Percentiles rank a stretch among this genome's conserved stretches.
Evolutionary conservation across 2,888 invertebrate species (phyloP).

Genomic region (Neoaliturus tenellus): DNA sequence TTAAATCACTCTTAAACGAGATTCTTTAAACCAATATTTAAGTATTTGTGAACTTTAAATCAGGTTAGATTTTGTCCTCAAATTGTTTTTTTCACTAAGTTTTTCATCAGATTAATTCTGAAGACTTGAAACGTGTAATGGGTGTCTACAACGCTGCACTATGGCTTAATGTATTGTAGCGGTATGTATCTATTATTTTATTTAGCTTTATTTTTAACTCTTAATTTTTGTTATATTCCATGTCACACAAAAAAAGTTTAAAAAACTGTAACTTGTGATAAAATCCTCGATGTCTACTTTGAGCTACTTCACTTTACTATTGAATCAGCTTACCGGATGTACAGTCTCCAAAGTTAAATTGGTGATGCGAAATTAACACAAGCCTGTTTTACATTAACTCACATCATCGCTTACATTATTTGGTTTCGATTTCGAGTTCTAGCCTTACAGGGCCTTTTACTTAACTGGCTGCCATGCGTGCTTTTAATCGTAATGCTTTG

Average conservation of each 20-base stretch:
- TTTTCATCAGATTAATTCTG: slow-evolving; percentile 30
- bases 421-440: slow-evolving; percentile 23
- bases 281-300: not conserved
- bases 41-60: not conserved
- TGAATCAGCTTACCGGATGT: not conserved
- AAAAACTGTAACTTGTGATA: not conserved
- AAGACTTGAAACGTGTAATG: not conserved
- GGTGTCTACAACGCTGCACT: not conserved
- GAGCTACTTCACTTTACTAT: not conserved
- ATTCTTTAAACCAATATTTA: no score
- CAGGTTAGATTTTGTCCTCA: not conserved
- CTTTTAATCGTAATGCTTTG: slow-evolving; percentile 55
- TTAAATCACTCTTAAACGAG: no score
- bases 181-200: slow-evolving; percentile 51
- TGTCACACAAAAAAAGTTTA: not conserved
- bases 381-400: slow-evolving; percentile 39
- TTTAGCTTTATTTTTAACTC: slow-evolving; percentile 34
- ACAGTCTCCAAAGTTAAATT: slow-evolving; percentile 17
- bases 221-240: not conserved
- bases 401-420: slow-evolving; percentile 42
- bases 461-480: slow-evolving; percentile 47
- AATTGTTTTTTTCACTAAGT: not conserved
- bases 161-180: slow-evolving; percentile 23
- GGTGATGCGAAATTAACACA: slow-evolving; percentile 46
- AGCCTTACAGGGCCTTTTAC: slow-evolving; percentile 22